These are phyloP conservation scores for Cladorhizidae sp. DNA, from an alignment of 37 sponge, comb jelly and placozoan genomes.

Conservation along the genomic window DNA sequence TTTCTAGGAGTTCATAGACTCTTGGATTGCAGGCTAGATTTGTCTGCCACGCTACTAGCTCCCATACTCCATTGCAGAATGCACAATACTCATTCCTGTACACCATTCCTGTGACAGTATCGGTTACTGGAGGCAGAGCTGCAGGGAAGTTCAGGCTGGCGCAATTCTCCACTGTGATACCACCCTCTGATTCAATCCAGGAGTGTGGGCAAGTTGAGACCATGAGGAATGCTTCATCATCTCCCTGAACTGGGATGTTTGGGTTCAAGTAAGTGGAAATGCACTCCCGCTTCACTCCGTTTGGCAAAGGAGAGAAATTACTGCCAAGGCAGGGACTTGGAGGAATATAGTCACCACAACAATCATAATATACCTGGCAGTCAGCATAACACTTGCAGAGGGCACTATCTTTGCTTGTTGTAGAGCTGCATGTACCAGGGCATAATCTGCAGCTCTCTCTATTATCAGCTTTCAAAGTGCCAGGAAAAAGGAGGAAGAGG, in stretches of 20 bases:
- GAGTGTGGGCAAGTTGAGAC: constrained; percentile 10
- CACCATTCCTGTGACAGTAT: constrained; percentile 29
- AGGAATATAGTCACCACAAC: constrained; percentile 20
- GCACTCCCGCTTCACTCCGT: not conserved
- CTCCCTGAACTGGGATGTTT: not conserved
- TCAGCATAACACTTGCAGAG: constrained; percentile 16
- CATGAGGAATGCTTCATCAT: not conserved
- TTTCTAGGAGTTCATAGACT: not conserved
- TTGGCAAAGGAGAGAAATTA: not conserved
- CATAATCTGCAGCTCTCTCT: too few species aligned
- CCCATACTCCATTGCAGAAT: not conserved
- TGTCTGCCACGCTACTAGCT: constrained; percentile 4
- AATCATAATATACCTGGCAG: constrained; percentile 24
- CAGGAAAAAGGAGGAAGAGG: too few species aligned
- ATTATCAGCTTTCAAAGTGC: too few species aligned
- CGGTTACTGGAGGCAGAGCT: constrained; percentile 37
- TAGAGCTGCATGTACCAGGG: too few species aligned
- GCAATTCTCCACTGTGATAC: not conserved
- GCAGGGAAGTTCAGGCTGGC: not conserved
- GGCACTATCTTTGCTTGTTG: too few species aligned
- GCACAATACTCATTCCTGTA: constrained; percentile 49
- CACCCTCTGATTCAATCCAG: constrained; percentile 2
- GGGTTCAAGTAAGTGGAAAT: not conserved
- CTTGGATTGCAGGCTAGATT: constrained; percentile 11
- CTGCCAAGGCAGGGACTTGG: not conserved